A percentile compares a stretch with the other conserved stretches of the same genome.
Evolutionary conservation across 2,113 vertebrate genomes (phyloP).

Genomic region (Eleginops maclovinus): DNA sequence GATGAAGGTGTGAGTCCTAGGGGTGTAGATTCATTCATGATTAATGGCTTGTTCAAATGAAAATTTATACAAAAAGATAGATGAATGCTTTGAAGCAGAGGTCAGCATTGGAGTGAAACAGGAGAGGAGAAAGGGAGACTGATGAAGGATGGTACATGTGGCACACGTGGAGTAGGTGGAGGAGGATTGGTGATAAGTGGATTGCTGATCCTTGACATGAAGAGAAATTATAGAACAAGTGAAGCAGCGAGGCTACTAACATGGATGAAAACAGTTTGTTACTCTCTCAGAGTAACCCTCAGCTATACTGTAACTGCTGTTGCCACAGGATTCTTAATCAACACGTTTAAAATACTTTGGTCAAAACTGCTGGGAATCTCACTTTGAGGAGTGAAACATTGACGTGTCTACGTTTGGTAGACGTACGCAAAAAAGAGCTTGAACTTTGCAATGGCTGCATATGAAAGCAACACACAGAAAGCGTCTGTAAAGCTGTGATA

Average conservation of each 20-base stretch:
- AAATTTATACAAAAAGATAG: not conserved
- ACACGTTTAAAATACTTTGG: not conserved
- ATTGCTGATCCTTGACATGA: not conserved
- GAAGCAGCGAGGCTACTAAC: no score
- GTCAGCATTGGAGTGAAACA: not conserved
- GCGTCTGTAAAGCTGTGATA: not conserved
- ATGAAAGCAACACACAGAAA: not conserved
- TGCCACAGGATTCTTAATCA: conserved; percentile 17
- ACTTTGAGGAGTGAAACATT: not conserved
- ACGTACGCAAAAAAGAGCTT: no score
- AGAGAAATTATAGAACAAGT: not conserved
- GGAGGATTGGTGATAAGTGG: not conserved
- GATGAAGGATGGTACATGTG: not conserved
- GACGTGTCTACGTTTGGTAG: no score
- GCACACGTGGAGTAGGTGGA: no score
- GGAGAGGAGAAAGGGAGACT: not conserved
- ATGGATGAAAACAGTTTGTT: no score
- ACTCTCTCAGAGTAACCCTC: not conserved
- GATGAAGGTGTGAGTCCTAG: not conserved
- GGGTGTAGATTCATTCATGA: not conserved
- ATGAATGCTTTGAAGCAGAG: not conserved
- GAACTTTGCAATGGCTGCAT: no score
- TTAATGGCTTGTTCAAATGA: not conserved
- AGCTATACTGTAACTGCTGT: not conserved
- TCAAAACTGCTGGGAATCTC: not conserved